These are phyloP conservation scores for Leptinotarsa defecta DNA, from an alignment of 1,140 invertebrate species.

Conservation along the genomic window DNA sequence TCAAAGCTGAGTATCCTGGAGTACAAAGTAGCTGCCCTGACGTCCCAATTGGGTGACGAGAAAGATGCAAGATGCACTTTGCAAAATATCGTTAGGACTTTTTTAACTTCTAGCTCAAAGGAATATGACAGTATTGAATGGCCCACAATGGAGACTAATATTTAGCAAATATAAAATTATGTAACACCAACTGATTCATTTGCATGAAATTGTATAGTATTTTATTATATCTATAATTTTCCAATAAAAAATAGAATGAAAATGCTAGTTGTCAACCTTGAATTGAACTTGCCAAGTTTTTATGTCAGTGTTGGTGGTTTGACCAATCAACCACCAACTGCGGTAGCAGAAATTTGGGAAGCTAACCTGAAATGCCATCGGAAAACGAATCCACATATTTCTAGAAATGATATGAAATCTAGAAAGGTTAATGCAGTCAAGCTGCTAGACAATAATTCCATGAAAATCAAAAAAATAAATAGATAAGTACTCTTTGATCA, in stretches of 20 bases:
- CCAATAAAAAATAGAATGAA: not conserved
- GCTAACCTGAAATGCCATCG: too few species aligned
- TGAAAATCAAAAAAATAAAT: too few species aligned
- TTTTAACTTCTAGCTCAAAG: slow-evolving; percentile 44
- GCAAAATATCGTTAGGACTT: slow-evolving; percentile 52
- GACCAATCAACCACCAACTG: too few species aligned
- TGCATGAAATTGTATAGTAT: not conserved
- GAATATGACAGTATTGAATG: slow-evolving; percentile 45
- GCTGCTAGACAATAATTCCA: too few species aligned
- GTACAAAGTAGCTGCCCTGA: slow-evolving; percentile 46
- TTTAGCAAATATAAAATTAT: slow-evolving; percentile 27
- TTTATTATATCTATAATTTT: not conserved
- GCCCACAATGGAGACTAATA: slow-evolving; percentile 51
- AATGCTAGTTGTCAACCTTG: too few species aligned
- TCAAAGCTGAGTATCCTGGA: slow-evolving; percentile 52
- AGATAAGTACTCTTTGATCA: too few species aligned
- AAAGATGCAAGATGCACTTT: slow-evolving; percentile 47
- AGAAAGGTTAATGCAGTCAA: too few species aligned
- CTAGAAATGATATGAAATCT: too few species aligned
- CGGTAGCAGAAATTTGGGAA: too few species aligned
- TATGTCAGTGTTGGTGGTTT: too few species aligned
- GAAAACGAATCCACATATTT: too few species aligned
- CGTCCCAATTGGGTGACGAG: slow-evolving; percentile 51
- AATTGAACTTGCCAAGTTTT: too few species aligned
- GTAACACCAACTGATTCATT: not conserved